Evolutionary conservation across 2,888 invertebrate species (phyloP).

Genomic region (Aleiodes leptofemur): DNA sequence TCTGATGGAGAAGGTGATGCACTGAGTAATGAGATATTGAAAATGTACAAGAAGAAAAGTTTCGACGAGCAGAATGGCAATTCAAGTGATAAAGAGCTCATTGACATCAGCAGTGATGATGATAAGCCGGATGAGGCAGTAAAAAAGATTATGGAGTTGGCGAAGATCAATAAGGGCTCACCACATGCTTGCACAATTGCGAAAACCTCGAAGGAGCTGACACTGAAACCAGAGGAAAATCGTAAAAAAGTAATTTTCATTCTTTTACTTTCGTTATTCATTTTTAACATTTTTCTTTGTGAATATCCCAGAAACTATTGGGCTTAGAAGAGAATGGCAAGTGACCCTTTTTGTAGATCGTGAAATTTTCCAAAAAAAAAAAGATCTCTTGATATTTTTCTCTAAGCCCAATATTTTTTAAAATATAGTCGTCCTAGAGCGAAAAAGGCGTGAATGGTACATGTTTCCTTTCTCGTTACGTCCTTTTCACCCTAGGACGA

Average conservation of each 20-base stretch:
- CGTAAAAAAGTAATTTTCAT: conserved; percentile 32
- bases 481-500: no score
- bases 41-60: conserved; percentile 75
- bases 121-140: conserved; percentile 62
- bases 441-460: no score
- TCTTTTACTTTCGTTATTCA: no score
- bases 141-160: conserved; percentile 43
- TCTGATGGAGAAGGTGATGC: conserved; percentile 65
- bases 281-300: no score
- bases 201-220: conserved; percentile 10
- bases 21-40: conserved; percentile 75
- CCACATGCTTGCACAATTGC: conserved; percentile 28
- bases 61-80: conserved; percentile 68
- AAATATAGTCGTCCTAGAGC: no score
- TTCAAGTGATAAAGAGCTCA: conserved; percentile 82
- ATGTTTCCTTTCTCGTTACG: no score
- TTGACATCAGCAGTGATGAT: conserved; percentile 89
- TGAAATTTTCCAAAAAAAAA: no score
- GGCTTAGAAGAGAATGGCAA: no score
- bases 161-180: conserved; percentile 24
- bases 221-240: conserved; percentile 5
- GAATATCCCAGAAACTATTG: no score
- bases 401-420: no score
- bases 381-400: no score
- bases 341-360: no score